A percentile compares a stretch with the other conserved stretches of the same genome.
Conservation (phyloP, 2,888 invertebrate species). For the Plebejus melissa region DNA sequence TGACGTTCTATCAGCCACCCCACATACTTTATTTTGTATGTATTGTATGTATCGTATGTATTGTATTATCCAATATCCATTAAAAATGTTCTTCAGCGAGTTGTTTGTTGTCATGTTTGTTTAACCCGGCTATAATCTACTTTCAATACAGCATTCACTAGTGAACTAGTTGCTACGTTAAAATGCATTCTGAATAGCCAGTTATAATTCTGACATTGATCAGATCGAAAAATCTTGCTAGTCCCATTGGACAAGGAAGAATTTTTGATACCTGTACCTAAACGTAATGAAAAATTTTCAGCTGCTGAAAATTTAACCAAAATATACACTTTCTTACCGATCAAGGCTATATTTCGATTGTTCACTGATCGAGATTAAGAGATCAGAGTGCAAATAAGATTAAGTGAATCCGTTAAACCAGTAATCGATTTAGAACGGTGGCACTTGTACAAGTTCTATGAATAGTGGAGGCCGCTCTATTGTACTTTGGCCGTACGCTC, state of each 20-base stretch:
- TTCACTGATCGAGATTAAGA: too few species aligned
- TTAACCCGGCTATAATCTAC: neutral
- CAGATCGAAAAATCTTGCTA: too few species aligned
- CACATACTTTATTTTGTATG: too few species aligned
- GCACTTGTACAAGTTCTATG: slow-evolving; percentile 9
- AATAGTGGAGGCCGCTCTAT: slow-evolving; percentile 9
- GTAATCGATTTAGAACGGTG: slow-evolving; percentile 1
- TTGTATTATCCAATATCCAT: neutral
- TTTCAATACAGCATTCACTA: neutral
- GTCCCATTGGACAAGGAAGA: too few species aligned
- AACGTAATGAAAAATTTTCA: too few species aligned
- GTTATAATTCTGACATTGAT: too few species aligned
- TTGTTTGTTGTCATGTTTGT: slow-evolving; percentile 3
- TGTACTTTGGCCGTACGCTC: slow-evolving; percentile 10
- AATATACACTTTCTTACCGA: too few species aligned
- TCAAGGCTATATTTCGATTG: too few species aligned
- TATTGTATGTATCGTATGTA: neutral
- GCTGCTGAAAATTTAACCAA: too few species aligned
- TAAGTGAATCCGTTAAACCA: neutral
- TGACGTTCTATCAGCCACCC: neutral
- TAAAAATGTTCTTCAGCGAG: neutral
- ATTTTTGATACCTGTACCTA: too few species aligned
- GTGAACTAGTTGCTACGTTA: neutral
- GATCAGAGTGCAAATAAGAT: neutral
- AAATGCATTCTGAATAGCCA: too few species aligned